Conservation (phyloP, 2,888 invertebrate species). For the Limenitis arthemis region DNA sequence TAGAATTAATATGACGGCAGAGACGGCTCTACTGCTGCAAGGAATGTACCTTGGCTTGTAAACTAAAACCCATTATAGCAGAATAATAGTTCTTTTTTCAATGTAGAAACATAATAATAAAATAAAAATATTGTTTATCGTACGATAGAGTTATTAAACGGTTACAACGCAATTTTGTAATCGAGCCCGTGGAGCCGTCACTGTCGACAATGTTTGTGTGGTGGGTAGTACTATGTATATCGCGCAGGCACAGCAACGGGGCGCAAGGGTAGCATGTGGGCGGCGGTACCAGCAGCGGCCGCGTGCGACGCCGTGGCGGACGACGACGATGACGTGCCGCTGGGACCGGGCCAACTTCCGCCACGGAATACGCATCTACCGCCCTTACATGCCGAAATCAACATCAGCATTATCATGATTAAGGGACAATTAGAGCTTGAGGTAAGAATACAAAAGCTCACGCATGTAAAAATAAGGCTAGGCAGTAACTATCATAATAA, state of each 20-base stretch:
- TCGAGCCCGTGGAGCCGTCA: neutral
- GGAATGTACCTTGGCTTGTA: neutral
- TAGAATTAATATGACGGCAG: neutral
- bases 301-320: slow-evolving; percentile 48
- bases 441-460: slow-evolving; percentile 39
- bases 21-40: neutral
- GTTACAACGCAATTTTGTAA: no score
- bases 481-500: no score
- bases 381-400: slow-evolving; percentile 85
- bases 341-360: slow-evolving; percentile 88
- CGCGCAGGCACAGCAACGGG: slow-evolving; percentile 66
- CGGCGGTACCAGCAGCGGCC: slow-evolving; percentile 63
- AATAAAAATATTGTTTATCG: neutral
- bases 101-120: neutral
- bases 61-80: neutral
- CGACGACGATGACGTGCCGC: slow-evolving; percentile 68
- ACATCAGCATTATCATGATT: slow-evolving; percentile 89
- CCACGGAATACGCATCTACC: slow-evolving; percentile 81
- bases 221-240: slow-evolving; percentile 36
- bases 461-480: neutral
- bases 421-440: slow-evolving; percentile 95
- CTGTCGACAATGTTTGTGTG: slow-evolving; percentile 16
- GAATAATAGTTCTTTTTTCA: neutral
- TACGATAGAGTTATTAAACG: no score
- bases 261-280: slow-evolving; percentile 72